These are phyloP conservation scores for Mythimna ferrago DNA, from an alignment of 2,888 invertebrate species.

Conservation along the genomic window DNA sequence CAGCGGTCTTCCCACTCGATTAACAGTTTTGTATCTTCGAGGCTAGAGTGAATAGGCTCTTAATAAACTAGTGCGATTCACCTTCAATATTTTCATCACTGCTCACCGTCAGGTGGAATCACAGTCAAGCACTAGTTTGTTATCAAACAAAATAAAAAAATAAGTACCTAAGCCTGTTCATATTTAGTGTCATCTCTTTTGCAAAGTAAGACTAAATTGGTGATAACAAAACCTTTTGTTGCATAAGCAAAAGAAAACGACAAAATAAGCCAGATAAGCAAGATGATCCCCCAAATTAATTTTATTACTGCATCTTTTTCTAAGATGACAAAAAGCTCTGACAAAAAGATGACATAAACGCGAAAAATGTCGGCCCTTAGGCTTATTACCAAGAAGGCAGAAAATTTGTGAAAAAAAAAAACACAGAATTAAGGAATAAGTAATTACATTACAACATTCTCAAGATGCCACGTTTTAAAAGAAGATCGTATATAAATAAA, in stretches of 20 bases:
- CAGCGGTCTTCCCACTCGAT: too few species aligned
- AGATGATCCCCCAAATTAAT: constrained; percentile 10
- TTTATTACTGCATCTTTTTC: constrained; percentile 23
- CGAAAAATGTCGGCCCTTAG: not conserved
- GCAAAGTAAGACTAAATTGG: not conserved
- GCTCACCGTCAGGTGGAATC: too few species aligned
- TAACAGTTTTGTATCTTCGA: too few species aligned
- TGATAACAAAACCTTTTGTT: not conserved
- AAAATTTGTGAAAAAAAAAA: constrained; percentile 12
- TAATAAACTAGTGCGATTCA: too few species aligned
- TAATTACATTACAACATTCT: constrained; percentile 26
- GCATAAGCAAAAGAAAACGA: too few species aligned
- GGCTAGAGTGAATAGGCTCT: too few species aligned
- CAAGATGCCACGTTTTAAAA: constrained; percentile 10
- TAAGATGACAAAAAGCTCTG: not conserved
- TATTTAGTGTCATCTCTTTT: not conserved
- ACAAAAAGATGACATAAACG: constrained; percentile 1
- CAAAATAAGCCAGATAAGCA: constrained; percentile 14
- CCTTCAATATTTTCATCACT: too few species aligned
- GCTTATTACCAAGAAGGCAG: constrained; percentile 15
- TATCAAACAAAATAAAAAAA: too few species aligned
- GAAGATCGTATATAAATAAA: not conserved
- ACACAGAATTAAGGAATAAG: constrained; percentile 29
- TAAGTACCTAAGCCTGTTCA: not conserved
- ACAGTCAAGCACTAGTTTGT: too few species aligned